phyloP scores from a whole-genome alignment of 2,797 vertebrate genomes.

The Anguilla obscura region DNA sequence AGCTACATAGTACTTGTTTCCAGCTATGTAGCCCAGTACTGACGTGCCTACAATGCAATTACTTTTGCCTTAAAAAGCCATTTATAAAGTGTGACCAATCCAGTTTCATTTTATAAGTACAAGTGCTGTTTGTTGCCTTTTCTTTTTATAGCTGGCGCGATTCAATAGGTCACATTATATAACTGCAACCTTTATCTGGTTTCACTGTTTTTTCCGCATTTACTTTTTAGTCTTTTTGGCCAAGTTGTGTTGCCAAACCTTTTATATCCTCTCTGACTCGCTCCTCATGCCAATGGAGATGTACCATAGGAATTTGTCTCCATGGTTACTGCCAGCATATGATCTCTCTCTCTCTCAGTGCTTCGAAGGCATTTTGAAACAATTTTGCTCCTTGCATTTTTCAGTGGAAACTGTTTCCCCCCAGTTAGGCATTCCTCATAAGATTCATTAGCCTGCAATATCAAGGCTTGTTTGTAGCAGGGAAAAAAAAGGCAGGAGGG shows the following conservation, averaged over 20 bases:
- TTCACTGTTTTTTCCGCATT: neutral
- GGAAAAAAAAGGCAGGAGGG: slow-evolving; percentile 30
- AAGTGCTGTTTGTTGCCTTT: slow-evolving; percentile 10
- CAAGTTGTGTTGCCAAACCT: slow-evolving; percentile 5
- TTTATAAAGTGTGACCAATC: slow-evolving; percentile 12
- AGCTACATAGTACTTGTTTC: neutral
- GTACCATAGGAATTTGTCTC: slow-evolving; percentile 29
- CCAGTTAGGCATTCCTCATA: slow-evolving; percentile 60
- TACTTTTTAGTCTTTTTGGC: slow-evolving; percentile 7
- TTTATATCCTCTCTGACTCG: slow-evolving; percentile 26
- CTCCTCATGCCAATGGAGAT: slow-evolving; percentile 15
- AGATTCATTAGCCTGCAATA: slow-evolving; percentile 72
- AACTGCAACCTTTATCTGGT: neutral
- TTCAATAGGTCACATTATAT: neutral
- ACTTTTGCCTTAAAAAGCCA: neutral
- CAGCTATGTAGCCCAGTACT: neutral
- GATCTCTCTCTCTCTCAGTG: slow-evolving; percentile 34
- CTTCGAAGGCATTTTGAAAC: slow-evolving; percentile 52
- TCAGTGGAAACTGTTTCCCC: slow-evolving; percentile 59
- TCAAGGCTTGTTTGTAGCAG: slow-evolving; percentile 56
- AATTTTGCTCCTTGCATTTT: slow-evolving; percentile 60
- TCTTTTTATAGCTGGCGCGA: slow-evolving; percentile 15
- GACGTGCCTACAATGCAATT: neutral
- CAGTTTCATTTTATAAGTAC: slow-evolving; percentile 7
- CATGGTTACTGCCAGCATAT: slow-evolving; percentile 31